Evolutionary conservation across 2,888 invertebrate species (phyloP).

Genomic region (Epicampocera succincta): DNA sequence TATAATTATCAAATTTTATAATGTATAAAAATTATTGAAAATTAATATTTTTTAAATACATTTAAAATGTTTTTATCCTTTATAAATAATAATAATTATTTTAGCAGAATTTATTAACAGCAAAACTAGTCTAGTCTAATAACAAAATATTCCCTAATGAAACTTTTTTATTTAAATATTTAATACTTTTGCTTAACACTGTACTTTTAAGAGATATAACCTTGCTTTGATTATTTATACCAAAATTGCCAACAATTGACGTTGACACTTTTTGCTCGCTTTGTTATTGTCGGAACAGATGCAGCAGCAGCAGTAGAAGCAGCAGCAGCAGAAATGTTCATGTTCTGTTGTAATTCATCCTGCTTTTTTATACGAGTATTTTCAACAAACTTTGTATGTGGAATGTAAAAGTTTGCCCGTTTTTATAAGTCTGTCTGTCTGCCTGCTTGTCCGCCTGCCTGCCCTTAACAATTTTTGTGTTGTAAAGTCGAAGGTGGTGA

Average conservation of each 20-base stretch:
- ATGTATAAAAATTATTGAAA: too few species aligned
- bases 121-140: too few species aligned
- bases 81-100: too few species aligned
- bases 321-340: constrained; percentile 20
- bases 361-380: constrained; percentile 37
- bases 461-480: constrained; percentile 7
- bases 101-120: too few species aligned
- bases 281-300: constrained; percentile 44
- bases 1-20: too few species aligned
- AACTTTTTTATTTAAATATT: neutral
- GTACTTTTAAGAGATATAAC: constrained; percentile 50
- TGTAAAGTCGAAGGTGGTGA: constrained; percentile 34
- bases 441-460: neutral
- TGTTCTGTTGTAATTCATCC: constrained; percentile 50
- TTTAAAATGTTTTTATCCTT: too few species aligned
- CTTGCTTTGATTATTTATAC: constrained; percentile 64
- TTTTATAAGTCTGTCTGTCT: neutral
- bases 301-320: neutral
- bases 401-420: constrained; percentile 1
- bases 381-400: constrained; percentile 9
- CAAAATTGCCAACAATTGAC: constrained; percentile 72
- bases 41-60: too few species aligned
- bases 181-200: constrained; percentile 6
- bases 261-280: constrained; percentile 71
- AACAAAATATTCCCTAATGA: neutral